Evolutionary conservation across 23 tunicate genomes (phyloP).

Genomic region (Clavelina lepadiformis): DNA sequence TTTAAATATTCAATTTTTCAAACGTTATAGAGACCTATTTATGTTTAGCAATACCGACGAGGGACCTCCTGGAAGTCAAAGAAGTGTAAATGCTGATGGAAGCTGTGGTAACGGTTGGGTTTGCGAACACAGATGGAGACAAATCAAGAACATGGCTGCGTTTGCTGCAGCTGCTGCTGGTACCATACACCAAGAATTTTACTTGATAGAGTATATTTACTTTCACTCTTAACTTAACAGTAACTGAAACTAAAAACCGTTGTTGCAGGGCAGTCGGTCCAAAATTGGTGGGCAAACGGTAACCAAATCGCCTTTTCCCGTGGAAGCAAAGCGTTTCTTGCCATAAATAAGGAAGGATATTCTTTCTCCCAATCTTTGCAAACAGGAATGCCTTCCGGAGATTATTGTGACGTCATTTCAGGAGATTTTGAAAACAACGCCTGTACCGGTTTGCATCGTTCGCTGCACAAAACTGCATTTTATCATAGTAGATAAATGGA

Average conservation of each 20-base stretch:
- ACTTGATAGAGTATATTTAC: background rate
- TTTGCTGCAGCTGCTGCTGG: slow-evolving; percentile 69
- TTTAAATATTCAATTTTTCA: background rate
- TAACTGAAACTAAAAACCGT: background rate
- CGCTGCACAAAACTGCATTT: background rate
- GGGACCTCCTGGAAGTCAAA: slow-evolving; percentile 74
- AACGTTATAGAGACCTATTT: background rate
- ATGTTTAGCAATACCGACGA: slow-evolving; percentile 56
- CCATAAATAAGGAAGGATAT: slow-evolving; percentile 48
- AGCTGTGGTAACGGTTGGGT: slow-evolving; percentile 86
- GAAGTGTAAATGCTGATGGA: slow-evolving; percentile 46
- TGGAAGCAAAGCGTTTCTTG: slow-evolving; percentile 71
- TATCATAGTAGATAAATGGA: background rate
- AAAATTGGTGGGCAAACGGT: slow-evolving; percentile 58
- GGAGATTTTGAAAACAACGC: slow-evolving; percentile 38
- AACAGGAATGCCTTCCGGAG: slow-evolving; percentile 78
- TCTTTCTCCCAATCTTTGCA: slow-evolving; percentile 26
- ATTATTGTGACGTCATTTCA: slow-evolving; percentile 61
- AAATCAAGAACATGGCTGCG: slow-evolving; percentile 82
- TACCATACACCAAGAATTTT: background rate
- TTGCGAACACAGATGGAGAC: slow-evolving; percentile 95
- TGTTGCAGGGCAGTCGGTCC: slow-evolving; percentile 44
- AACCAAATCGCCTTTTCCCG: slow-evolving; percentile 91
- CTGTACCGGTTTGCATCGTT: slow-evolving; percentile 9
- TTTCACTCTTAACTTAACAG: background rate